Evolutionary conservation across 2,113 vertebrate species (phyloP), one percentile per base, ranked within the genome.

Genomic region (Crotophaga sulcirostris): DNA sequence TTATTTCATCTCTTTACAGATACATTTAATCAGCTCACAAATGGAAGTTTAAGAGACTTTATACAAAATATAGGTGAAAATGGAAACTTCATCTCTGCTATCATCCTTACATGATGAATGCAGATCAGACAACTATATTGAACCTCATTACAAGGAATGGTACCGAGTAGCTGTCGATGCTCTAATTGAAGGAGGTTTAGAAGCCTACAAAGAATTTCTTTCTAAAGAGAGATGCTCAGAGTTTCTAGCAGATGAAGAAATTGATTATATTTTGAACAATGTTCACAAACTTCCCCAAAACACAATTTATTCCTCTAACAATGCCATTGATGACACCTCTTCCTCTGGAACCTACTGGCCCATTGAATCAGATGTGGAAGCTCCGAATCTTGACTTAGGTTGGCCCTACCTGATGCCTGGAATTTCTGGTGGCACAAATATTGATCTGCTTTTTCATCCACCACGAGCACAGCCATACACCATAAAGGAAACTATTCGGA

Each of bases 271-370:
- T 95, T 97, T 97, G 69, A 97, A 97, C 93, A 98, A 98, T 21
- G 97, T 98, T 31, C 97, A 98, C 89, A 98, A 98, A 85, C 75
- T 97, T 66, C 89, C 94, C 29, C 96, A 97, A 70, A 98, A 63
- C 29, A 88, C 97, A 10, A 19, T 74, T 21, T 98, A 98, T 69
- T 97, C 98, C 25, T 94, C 78, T n/a, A 97, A 97, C n/a, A 88
- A 92, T 64, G 75, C 94, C n/a, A 58, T 47, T 9, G 98, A 98
- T 76, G 98, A 97, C 36, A 91, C 97, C 3, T 99, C 99, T 17
- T 99, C 99, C 36, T 99, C 99, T 0, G 99, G 99, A 80, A 99
- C 99, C 0, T 99, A 99, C 90, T 99, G 99, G 99, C 99, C 99
- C 12, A 56, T 98, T 55, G 98, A 99, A 85, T 99, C 99, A 2